Evolutionary conservation across 2,113 vertebrate species (phyloP).

Genomic region (Platycercus adscitus): DNA sequence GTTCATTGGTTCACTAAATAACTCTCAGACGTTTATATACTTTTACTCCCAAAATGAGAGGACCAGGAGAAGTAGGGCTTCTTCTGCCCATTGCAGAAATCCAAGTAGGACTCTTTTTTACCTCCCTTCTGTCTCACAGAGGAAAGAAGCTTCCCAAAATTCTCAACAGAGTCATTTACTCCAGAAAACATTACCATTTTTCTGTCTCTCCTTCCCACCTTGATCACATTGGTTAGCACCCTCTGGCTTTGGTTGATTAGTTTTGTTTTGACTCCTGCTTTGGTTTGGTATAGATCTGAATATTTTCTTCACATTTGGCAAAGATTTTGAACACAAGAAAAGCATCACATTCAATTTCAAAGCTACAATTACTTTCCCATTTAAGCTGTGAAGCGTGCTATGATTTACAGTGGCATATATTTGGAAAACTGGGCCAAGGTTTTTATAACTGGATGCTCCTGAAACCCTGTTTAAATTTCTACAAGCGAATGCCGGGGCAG

Average conservation of each 20-base stretch:
- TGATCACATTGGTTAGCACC: not conserved
- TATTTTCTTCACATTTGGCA: conserved; percentile 43
- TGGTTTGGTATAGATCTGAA: not conserved
- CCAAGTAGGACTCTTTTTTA: not conserved
- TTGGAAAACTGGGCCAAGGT: not conserved
- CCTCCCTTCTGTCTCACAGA: not conserved
- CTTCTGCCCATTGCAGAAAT: not conserved
- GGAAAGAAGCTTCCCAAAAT: not conserved
- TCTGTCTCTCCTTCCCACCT: not conserved
- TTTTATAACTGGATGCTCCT: conserved; percentile 35
- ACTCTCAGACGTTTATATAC: conserved; percentile 13
- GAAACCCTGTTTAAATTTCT: conserved; percentile 30
- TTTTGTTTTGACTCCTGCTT: not conserved
- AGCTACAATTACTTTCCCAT: conserved; percentile 45
- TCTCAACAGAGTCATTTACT: not conserved
- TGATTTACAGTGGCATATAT: conserved; percentile 28
- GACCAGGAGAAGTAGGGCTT: not conserved
- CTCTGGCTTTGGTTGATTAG: not conserved
- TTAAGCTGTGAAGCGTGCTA: conserved; percentile 36
- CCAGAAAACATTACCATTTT: not conserved
- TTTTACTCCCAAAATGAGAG: not conserved
- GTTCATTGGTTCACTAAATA: not conserved
- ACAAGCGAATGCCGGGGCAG: not conserved
- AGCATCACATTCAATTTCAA: conserved; percentile 55
- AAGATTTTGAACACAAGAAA: conserved; percentile 36